These are phyloP conservation scores for Saturnia japonica DNA, from an alignment of 2,888 invertebrate genomes.

Conservation along the genomic window DNA sequence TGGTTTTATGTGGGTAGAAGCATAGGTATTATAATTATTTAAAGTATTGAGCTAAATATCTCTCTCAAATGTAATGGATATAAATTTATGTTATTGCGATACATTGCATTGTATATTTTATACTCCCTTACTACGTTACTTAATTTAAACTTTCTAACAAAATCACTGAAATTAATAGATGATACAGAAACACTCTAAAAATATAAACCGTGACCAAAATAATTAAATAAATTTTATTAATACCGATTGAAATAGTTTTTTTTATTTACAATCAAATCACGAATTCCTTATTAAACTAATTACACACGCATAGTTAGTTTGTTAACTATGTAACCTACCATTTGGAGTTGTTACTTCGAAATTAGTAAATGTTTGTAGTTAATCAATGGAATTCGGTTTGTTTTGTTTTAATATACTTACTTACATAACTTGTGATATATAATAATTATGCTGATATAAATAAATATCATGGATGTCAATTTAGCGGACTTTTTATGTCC, in stretches of 20 bases:
- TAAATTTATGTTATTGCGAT: no score
- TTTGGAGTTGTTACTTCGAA: conserved; percentile 42
- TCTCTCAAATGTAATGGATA: no score
- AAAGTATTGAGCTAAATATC: no score
- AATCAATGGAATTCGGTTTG: conserved; percentile 34
- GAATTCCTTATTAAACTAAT: conserved; percentile 36
- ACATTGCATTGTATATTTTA: no score
- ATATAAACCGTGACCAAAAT: neutral
- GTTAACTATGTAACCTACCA: conserved; percentile 40
- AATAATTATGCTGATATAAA: neutral
- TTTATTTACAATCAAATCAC: conserved; percentile 19
- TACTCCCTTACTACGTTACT: no score
- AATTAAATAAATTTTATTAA: neutral
- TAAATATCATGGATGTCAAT: neutral
- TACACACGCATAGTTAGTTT: conserved; percentile 34
- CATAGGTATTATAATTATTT: no score
- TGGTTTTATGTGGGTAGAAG: neutral
- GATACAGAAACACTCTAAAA: neutral
- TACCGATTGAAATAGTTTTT: neutral
- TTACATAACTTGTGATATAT: neutral
- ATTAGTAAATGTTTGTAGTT: conserved; percentile 41
- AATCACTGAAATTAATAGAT: neutral
- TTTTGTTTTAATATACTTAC: neutral
- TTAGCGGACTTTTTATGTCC: neutral
- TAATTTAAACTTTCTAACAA: neutral